phyloP scores from a whole-genome alignment of 2,888 invertebrate species.

The Lasius platythorax region DNA sequence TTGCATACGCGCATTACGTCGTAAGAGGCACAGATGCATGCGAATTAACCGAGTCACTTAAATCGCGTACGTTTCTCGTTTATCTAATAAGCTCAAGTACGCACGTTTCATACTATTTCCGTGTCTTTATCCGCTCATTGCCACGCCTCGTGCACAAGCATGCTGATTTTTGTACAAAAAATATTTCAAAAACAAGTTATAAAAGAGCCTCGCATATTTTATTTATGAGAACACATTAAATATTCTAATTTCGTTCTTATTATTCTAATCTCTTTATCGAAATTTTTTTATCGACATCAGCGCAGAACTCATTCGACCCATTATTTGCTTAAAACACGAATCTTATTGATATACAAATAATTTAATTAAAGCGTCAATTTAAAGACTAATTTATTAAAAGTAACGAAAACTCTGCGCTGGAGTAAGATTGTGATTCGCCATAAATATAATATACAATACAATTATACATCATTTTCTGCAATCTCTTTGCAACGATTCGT shows the following conservation, averaged over 20 bases:
- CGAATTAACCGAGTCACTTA: constrained; percentile 49
- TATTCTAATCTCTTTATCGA: not conserved
- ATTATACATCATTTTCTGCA: not conserved
- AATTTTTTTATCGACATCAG: not conserved
- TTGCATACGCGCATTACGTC: constrained; percentile 38
- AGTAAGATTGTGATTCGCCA: not conserved
- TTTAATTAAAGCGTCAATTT: not conserved
- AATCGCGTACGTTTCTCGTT: constrained; percentile 55
- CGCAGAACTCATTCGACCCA: not conserved
- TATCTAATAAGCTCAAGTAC: constrained; percentile 62
- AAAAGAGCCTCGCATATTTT: not conserved
- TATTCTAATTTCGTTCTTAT: not conserved
- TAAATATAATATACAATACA: not conserved
- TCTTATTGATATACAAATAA: constrained; percentile 3
- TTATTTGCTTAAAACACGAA: not conserved
- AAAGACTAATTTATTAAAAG: not conserved
- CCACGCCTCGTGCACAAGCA: constrained; percentile 10
- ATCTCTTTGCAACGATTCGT: not conserved
- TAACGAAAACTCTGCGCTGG: not conserved
- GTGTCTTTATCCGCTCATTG: constrained; percentile 36
- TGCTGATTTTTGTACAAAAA: not conserved
- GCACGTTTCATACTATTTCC: constrained; percentile 38
- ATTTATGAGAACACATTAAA: not conserved
- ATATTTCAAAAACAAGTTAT: constrained; percentile 1
- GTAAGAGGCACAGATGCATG: constrained; percentile 21